Conservation (phyloP, 2,888 invertebrate species). For the Melitaea athalia region DNA sequence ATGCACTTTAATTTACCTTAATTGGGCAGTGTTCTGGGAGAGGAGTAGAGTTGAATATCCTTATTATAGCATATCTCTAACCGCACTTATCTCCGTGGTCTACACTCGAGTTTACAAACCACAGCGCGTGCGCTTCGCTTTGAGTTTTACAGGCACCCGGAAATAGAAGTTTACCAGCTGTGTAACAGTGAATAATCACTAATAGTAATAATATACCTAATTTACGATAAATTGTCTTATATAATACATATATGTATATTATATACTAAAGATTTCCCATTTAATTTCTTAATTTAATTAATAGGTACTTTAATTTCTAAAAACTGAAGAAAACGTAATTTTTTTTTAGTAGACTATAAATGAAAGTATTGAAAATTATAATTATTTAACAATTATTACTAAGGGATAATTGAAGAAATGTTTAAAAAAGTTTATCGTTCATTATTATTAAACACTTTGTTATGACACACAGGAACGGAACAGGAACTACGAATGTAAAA, state of each 20-base stretch:
- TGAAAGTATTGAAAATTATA: too few species aligned
- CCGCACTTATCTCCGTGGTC: constrained; percentile 56
- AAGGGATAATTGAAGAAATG: too few species aligned
- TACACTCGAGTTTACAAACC: constrained; percentile 45
- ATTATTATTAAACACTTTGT: too few species aligned
- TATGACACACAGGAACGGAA: too few species aligned
- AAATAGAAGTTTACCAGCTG: constrained; percentile 41
- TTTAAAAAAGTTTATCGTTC: too few species aligned
- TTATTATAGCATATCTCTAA: constrained; percentile 42
- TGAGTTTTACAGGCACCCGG: constrained; percentile 45
- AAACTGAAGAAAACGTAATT: too few species aligned
- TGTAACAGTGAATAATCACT: constrained; percentile 1
- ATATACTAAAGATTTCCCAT: too few species aligned
- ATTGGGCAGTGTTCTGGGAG: constrained; percentile 14
- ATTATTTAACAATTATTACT: too few species aligned
- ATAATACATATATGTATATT: background rate
- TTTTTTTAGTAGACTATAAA: too few species aligned
- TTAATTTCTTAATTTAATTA: too few species aligned
- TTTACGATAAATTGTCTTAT: constrained; percentile 28
- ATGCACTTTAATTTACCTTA: constrained; percentile 17
- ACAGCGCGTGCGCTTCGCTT: constrained; percentile 50
- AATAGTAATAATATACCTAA: background rate
- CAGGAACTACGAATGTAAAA: too few species aligned
- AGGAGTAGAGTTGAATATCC: constrained; percentile 37
- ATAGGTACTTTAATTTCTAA: too few species aligned